Base-by-base conservation (phyloP, 2,888 invertebrate species). In the Hyposoter dolosus region DNA sequence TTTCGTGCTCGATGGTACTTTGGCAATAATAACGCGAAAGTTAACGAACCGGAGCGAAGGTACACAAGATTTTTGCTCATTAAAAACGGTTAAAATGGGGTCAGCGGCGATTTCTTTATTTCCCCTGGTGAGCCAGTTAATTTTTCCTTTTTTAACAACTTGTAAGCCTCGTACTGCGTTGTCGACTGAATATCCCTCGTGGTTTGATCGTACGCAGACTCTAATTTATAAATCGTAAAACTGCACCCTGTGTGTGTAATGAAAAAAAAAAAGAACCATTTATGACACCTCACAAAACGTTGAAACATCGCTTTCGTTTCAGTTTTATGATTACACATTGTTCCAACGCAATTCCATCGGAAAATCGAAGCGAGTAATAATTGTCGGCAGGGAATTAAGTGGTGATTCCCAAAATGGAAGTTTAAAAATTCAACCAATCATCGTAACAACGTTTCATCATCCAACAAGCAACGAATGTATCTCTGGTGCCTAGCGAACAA, bases 171-270 rank as follows among this genome's bases (percentile, higher is more conserved):
- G 47, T 23, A 60, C 28, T 60, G 40, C 50, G 19, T 35, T 45
- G 28, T 10, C 19, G 28, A 28, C 43, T 53, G 23, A 60, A 40
- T 17, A n/a, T 81, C 40, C 76, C 85, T 79, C 68, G 80, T 84
- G 75, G 82, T 74, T 47, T 32, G 75, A 35, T 66, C 53, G 50
- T 77, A 69, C 78, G 32, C 82, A 40, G 72, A 69, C 72, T 74
- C 32, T 87, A 80, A 89, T 88, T 87, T 88, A 84, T 74, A 79
- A 87, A 86, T 87, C 87, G 68, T 88, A 86, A 88, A 88, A 80
- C 82, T 71, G 76, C 72, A 53, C 63, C 77, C 76, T 78, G 66
- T 83, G 74, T 84, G 83, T 83, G 82, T 69, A 82, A 86, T 84
- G 83, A 83, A 75, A 50, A 75, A 63, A 82, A 71, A 71, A 80